Conservation (phyloP, 1,140 invertebrate genomes). For the Polyergus mexicanus region DNA sequence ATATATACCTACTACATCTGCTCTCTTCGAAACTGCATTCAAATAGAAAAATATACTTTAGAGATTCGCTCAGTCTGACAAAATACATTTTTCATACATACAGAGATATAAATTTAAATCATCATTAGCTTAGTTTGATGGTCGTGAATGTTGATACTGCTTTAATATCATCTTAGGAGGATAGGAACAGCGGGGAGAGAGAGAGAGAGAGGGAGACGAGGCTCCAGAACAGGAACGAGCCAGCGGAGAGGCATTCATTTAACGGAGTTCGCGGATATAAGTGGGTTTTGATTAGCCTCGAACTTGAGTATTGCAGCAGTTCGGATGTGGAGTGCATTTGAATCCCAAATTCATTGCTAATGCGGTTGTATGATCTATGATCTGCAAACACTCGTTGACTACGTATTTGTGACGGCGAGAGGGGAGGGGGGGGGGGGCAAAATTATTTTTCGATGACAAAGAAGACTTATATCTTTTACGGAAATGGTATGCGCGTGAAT, state of each 20-base stretch:
- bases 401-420: not conserved
- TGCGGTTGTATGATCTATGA: slow-evolving; percentile 64
- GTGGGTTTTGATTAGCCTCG: slow-evolving; percentile 74
- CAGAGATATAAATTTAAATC: slow-evolving; percentile 48
- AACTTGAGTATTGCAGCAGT: slow-evolving; percentile 65
- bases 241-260: slow-evolving; percentile 64
- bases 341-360: slow-evolving; percentile 73
- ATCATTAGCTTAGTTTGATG: slow-evolving; percentile 60
- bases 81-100: slow-evolving; percentile 28
- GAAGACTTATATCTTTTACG: not conserved
- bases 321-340: slow-evolving; percentile 68
- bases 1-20: not conserved
- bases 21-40: not conserved
- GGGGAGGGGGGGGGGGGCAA: not conserved
- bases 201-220: not conserved
- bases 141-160: slow-evolving; percentile 35
- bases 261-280: slow-evolving; percentile 71
- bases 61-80: not conserved
- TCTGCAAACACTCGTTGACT: slow-evolving; percentile 50
- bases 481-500: not conserved
- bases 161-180: slow-evolving; percentile 68
- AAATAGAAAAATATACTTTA: not conserved
- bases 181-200: not conserved
- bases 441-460: slow-evolving; percentile 50
- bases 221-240: slow-evolving; percentile 28